Percentiles rank a stretch among this genome's conserved stretches.
These are phyloP conservation scores for Calliscelio sp. DNA, from an alignment of 2,888 invertebrate species.

Conservation along the genomic window DNA sequence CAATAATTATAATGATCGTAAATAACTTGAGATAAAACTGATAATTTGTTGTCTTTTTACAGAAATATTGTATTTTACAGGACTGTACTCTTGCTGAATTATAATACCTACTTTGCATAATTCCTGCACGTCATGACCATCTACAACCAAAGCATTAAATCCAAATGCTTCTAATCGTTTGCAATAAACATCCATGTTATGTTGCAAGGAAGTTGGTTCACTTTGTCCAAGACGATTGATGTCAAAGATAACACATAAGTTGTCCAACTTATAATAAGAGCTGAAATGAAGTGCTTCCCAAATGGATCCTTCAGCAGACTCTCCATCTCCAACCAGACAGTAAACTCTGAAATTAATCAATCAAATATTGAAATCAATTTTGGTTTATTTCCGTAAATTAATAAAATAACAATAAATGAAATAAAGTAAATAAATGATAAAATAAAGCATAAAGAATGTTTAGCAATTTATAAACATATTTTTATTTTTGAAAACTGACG, in stretches of 20 bases:
- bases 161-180: constrained; percentile 96
- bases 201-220: constrained; percentile 97
- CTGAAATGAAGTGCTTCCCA: constrained; percentile 99
- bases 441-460: too few relatives aligned
- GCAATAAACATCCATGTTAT: constrained; percentile 95
- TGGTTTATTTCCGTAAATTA: too few relatives aligned
- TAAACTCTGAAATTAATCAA: constrained; percentile 90
- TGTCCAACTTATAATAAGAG: constrained; percentile 97
- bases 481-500: too few relatives aligned
- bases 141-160: constrained; percentile 95
- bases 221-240: constrained; percentile 99
- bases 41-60: too few relatives aligned
- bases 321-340: constrained; percentile 98
- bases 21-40: too few relatives aligned
- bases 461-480: too few relatives aligned
- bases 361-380: background rate
- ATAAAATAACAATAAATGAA: too few relatives aligned
- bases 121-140: constrained; percentile 98
- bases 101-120: constrained; percentile 89
- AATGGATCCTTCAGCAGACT: constrained; percentile 98
- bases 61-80: too few relatives aligned
- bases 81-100: too few relatives aligned
- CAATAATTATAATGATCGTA: too few relatives aligned
- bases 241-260: constrained; percentile 98
- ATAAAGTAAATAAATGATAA: too few relatives aligned